Percentiles rank a stretch among this genome's conserved stretches.
phyloP scores from a whole-genome alignment of 2,888 invertebrate species.

The Amblyjoppa fuscipennis region DNA sequence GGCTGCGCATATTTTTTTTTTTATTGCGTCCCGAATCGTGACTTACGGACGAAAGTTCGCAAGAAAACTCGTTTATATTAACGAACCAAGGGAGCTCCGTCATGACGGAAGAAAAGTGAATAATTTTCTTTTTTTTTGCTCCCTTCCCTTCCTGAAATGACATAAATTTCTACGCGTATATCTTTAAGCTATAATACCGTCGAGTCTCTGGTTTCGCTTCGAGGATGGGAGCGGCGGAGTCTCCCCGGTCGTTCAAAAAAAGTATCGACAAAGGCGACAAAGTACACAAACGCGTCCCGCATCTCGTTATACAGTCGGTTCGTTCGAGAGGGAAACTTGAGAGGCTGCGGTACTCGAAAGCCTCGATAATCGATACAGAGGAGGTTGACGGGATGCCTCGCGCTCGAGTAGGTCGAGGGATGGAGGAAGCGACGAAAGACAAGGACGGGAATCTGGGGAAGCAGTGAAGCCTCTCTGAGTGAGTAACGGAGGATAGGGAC shows the following conservation, averaged over 20 bases:
- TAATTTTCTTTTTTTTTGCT: background rate
- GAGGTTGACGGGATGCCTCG: constrained; percentile 34
- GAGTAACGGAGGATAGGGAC: constrained; percentile 12
- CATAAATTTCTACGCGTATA: background rate
- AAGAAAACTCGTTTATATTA: background rate
- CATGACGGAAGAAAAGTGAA: background rate
- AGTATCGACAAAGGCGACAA: constrained; percentile 38
- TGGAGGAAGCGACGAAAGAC: constrained; percentile 16
- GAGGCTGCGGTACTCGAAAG: constrained; percentile 10
- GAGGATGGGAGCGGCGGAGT: background rate
- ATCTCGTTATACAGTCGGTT: constrained; percentile 28
- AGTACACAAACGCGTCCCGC: constrained; percentile 27
- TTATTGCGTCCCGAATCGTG: background rate
- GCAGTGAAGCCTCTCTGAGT: background rate
- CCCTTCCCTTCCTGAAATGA: background rate
- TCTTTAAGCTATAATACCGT: background rate
- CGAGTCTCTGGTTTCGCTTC: background rate
- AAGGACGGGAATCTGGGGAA: constrained; percentile 20
- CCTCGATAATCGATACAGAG: constrained; percentile 54
- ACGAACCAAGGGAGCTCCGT: background rate
- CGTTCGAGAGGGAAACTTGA: constrained; percentile 15
- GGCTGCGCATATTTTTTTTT: background rate
- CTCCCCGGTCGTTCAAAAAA: background rate
- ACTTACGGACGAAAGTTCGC: background rate
- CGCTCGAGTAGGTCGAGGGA: constrained; percentile 2